Evolutionary conservation across 2,113 vertebrate genomes (phyloP).

Genomic region (Albula glossodonta): DNA sequence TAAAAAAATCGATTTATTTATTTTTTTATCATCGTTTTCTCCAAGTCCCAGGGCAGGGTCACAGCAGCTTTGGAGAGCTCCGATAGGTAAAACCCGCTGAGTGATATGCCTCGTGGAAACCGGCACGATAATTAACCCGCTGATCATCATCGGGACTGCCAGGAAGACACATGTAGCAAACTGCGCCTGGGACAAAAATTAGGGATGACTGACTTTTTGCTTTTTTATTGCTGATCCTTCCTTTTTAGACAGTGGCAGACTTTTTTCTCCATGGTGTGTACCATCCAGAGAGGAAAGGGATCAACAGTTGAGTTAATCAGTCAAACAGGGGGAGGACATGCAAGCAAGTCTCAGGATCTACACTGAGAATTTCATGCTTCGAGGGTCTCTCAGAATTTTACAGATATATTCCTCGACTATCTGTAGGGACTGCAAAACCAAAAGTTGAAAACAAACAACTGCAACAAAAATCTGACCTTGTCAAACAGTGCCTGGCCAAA

Average conservation of each 20-base stretch:
- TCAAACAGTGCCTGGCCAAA: neutral
- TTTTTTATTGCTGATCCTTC: too few species aligned
- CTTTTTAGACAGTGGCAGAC: too few species aligned
- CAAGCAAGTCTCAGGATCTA: neutral
- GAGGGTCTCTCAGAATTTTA: neutral
- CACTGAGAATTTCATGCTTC: neutral
- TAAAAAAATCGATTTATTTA: neutral
- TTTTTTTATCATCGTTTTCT: neutral
- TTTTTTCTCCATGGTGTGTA: too few species aligned
- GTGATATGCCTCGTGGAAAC: neutral
- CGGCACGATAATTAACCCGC: neutral
- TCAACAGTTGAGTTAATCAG: neutral
- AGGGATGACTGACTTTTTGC: too few species aligned
- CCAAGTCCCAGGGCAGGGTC: neutral
- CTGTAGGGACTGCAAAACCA: neutral
- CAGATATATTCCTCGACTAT: neutral
- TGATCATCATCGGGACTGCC: neutral
- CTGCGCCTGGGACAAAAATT: neutral
- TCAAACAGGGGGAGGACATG: neutral
- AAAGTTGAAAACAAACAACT: neutral
- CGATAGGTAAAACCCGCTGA: neutral
- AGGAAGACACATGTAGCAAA: neutral
- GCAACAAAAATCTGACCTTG: neutral
- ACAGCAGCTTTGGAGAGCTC: neutral
- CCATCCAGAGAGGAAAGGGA: too few species aligned